Percentiles rank a stretch among this genome's conserved stretches.
Conservation (phyloP, 2,797 vertebrate species). For the Scolopax rusticola region DNA sequence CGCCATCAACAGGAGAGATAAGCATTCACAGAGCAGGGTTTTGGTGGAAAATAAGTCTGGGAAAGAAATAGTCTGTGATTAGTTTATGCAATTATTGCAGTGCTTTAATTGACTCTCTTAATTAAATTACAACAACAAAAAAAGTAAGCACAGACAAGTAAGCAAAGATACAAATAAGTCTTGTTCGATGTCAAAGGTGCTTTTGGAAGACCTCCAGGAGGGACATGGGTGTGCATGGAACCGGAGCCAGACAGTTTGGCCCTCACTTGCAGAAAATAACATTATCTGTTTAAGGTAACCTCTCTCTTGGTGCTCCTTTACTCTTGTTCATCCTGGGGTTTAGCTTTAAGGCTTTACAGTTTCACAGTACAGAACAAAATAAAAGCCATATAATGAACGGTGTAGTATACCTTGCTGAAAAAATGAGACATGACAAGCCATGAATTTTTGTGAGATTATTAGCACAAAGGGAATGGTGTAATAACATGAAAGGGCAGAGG, state of each 20-base stretch:
- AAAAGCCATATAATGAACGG: not conserved
- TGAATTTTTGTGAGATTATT: not conserved
- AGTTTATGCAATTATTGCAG: not conserved
- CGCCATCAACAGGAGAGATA: not conserved
- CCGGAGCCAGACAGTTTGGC: fast-evolving
- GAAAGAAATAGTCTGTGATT: not conserved
- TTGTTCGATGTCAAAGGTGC: not conserved
- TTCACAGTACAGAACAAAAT: not conserved
- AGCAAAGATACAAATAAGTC: not conserved
- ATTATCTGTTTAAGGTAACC: not conserved
- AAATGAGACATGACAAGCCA: not conserved
- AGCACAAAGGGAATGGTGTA: not conserved
- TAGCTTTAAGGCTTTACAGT: not conserved
- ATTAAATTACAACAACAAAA: too few relatives aligned
- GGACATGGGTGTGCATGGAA: not conserved
- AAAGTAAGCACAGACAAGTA: not conserved
- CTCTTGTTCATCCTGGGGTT: not conserved
- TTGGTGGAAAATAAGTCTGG: not conserved
- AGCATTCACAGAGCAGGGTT: not conserved
- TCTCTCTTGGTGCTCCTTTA: not conserved
- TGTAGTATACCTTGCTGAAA: not conserved
- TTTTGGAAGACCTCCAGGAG: not conserved
- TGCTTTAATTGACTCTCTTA: not conserved
- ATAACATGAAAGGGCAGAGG: not conserved
- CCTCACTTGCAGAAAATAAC: not conserved